Conservation (phyloP, 2,797 vertebrate genomes). For the Dendrocincla fuliginosa region DNA sequence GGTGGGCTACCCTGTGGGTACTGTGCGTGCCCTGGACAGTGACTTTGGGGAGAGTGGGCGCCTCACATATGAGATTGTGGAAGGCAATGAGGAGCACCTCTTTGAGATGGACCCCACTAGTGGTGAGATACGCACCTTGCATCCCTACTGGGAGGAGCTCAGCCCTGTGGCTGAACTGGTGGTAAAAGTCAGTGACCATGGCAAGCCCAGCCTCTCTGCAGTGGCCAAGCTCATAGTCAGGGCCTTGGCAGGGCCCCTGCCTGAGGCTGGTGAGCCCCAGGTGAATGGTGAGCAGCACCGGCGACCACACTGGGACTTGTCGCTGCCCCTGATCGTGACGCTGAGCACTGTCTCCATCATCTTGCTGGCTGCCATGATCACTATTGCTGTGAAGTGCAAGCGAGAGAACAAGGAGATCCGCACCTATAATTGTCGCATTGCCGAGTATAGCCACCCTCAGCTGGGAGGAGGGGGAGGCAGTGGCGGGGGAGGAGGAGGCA, state of each 20-base stretch:
- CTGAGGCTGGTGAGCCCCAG: constrained; percentile 90
- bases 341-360: constrained; percentile 96
- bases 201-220: constrained; percentile 92
- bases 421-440: constrained; percentile 98
- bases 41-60: constrained; percentile 98
- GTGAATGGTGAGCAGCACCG: constrained; percentile 90
- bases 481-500: constrained; percentile 66
- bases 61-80: constrained; percentile 95
- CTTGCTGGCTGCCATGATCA: constrained; percentile 97
- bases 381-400: constrained; percentile 97
- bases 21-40: constrained; percentile 92
- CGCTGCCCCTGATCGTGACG: constrained; percentile 94
- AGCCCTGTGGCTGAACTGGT: constrained; percentile 92
- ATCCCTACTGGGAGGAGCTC: constrained; percentile 95
- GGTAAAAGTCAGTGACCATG: constrained; percentile 94
- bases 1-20: constrained; percentile 94
- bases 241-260: constrained; percentile 88
- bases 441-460: constrained; percentile 97
- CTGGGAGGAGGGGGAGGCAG: constrained; percentile 79
- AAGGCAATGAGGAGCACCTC: constrained; percentile 95
- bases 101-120: constrained; percentile 95
- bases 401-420: constrained; percentile 99
- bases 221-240: constrained; percentile 93
- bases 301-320: constrained; percentile 91
- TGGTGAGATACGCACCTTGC: constrained; percentile 92